Base-by-base conservation (phyloP, 1,140 invertebrate genomes). In the Bombus huntii region DNA sequence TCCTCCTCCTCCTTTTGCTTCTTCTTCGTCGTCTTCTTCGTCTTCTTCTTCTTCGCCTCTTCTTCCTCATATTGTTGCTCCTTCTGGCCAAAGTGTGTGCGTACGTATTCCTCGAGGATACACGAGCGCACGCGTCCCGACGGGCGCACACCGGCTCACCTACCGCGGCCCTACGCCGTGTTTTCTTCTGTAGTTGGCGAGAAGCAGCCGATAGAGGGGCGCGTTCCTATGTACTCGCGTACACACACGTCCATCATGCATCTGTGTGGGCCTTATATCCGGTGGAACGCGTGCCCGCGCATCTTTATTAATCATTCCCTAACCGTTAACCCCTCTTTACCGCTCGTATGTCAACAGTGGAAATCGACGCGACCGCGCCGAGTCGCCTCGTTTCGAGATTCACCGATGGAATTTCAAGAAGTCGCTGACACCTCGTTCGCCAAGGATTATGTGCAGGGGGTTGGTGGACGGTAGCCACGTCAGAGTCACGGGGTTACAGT, bases 281-380 rank as follows among this genome's bases (percentile, higher is more conserved):
- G 94, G 94, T 92, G 92, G 92, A 88, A 92, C 91, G 91, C 94
- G 93, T 95, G 94, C 85, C 88, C 88, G 87, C 83, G 94, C 94
- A 95, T 95, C 92, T 94, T 94, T 94, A 95, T 94, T 92, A 93
- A 94, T 94, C 92, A 89, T 85, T 92, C 89, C 89, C 70, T 91
- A 87, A 92, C 91, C 89, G 92, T 93, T 92, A 93, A 42, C 82
- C 76, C 83, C 78, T 73, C 84, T 65, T 90, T 71, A 79, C 72
- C 57, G 37, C 74, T 68, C 86, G 90, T 85, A 81, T 83, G 85
- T 91, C 91, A 89, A 89, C 83, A 90, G 84, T 91, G 80, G 88
- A 87, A 89, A 89, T 86, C 76, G 83, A 78, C n/a, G 72, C 78
- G 87, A 42, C 37, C 44, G 65, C 34, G 59, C 4, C 68, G 70